Conservation (phyloP, 2,888 invertebrate genomes). For the Cacoxenus indagator region DNA sequence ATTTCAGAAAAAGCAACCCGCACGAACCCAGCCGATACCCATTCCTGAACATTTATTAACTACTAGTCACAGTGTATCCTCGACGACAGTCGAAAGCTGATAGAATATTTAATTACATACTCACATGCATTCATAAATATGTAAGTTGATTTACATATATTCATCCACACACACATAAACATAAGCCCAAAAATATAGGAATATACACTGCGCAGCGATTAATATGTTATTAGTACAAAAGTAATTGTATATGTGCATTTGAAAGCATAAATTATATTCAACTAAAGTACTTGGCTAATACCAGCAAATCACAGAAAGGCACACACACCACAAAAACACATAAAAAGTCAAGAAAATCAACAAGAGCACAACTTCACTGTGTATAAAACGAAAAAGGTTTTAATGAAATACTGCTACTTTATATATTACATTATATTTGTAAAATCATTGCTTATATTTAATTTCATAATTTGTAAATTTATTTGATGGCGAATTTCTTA, state of each 20-base stretch:
- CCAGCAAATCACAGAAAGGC: too few species aligned
- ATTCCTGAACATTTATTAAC: conserved; percentile 82
- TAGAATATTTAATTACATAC: conserved; percentile 60
- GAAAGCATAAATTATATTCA: too few species aligned
- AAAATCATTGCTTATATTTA: not conserved
- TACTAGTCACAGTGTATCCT: conserved; percentile 73
- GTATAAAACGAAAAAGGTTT: conserved; percentile 1
- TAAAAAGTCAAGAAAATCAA: not conserved
- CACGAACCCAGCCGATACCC: conserved; percentile 82
- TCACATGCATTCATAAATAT: not conserved
- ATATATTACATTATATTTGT: not conserved
- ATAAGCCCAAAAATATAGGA: not conserved
- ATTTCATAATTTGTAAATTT: conserved; percentile 1
- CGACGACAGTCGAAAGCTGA: conserved; percentile 74
- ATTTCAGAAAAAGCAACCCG: conserved; percentile 84
- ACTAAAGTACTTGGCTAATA: too few species aligned
- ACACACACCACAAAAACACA: not conserved
- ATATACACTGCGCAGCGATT: too few species aligned
- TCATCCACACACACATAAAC: not conserved
- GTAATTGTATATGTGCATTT: too few species aligned
- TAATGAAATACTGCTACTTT: too few species aligned
- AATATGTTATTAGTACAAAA: too few species aligned
- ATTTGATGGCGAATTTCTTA: not conserved
- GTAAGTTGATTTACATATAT: not conserved
- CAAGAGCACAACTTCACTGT: not conserved